A percentile compares a stretch with the other conserved stretches of the same genome.
These are phyloP conservation scores for Silurus asotus DNA, from an alignment of 2,113 vertebrate genomes.

Conservation along the genomic window DNA sequence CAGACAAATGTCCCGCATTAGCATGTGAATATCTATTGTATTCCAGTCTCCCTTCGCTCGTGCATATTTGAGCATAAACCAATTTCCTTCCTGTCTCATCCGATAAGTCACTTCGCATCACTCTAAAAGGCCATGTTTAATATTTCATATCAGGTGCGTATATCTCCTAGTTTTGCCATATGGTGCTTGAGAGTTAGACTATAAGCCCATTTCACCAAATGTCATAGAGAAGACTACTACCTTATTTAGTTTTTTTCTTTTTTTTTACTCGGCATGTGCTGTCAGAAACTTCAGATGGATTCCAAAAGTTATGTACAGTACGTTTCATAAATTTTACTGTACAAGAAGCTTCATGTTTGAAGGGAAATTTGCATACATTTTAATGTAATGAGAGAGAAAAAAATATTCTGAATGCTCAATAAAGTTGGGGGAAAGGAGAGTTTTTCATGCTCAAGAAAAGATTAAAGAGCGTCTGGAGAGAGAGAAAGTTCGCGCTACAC, in stretches of 20 bases:
- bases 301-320: too few relatives aligned
- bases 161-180: constrained; percentile 60
- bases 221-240: not conserved
- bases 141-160: constrained; percentile 66
- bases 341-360: too few relatives aligned
- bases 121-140: constrained; percentile 64
- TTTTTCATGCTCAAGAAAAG: not conserved
- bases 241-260: not conserved
- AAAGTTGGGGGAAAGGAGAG: not conserved
- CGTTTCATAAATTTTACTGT: too few relatives aligned
- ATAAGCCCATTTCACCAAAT: constrained; percentile 44
- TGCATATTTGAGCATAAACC: constrained; percentile 64
- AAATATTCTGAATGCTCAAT: not conserved
- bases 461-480: not conserved
- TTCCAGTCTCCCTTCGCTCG: constrained; percentile 57
- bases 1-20: constrained; percentile 63
- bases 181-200: constrained; percentile 64
- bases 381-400: not conserved
- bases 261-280: constrained; percentile 1
- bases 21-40: constrained; percentile 66
- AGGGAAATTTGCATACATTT: not conserved
- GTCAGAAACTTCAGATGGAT: constrained; percentile 36
- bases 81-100: constrained; percentile 61
- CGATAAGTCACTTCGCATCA: constrained; percentile 62
- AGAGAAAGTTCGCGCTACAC: not conserved